Conservation (phyloP, 2,113 vertebrate species). For the Trichechus manatus region DNA sequence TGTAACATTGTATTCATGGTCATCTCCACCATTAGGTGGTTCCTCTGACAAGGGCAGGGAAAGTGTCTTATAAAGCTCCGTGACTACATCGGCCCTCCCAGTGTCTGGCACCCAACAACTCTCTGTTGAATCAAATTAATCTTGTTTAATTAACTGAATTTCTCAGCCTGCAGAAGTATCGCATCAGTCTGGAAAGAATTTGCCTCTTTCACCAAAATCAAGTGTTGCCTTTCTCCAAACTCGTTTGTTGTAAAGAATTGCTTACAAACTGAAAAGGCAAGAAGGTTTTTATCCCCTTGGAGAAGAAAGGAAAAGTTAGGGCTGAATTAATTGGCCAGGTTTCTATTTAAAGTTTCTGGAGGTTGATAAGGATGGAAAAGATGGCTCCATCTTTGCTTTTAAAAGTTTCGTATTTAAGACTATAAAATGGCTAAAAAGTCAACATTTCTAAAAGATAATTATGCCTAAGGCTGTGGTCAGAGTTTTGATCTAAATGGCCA, state of each 20-base stretch:
- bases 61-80: accelerated
- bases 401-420: neutral
- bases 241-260: neutral
- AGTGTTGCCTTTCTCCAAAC: neutral
- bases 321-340: neutral
- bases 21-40: neutral
- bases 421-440: neutral
- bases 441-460: neutral
- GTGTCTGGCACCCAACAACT: neutral
- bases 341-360: neutral
- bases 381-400: neutral
- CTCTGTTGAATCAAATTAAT: accelerated
- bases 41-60: accelerated
- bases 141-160: neutral
- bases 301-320: neutral
- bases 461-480: neutral
- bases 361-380: neutral
- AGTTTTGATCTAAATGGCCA: neutral
- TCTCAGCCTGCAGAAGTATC: neutral
- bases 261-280: neutral
- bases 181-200: neutral
- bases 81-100: neutral
- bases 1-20: neutral
- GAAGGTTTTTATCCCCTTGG: neutral
- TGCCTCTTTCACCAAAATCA: neutral